A percentile compares a stretch with the other conserved stretches of the same genome.
These are phyloP conservation scores for Pasiphila rectangulata DNA, from an alignment of 2,888 invertebrate genomes.

Conservation along the genomic window DNA sequence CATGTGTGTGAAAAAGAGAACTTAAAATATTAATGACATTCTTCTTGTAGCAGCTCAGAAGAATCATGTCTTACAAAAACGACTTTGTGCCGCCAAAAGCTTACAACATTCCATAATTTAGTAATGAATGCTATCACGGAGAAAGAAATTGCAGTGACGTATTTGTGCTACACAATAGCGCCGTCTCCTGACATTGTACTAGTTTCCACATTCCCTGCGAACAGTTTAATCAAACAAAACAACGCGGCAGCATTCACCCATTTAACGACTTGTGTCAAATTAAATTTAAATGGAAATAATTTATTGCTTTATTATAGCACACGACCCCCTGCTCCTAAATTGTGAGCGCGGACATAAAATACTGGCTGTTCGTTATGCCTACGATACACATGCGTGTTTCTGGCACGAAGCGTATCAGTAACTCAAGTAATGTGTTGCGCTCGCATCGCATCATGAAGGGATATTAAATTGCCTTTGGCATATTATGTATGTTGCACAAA, in stretches of 20 bases:
- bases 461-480: slow-evolving; percentile 4
- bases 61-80: too few species aligned
- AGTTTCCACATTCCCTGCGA: slow-evolving; percentile 49
- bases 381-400: slow-evolving; percentile 24
- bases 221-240: slow-evolving; percentile 70
- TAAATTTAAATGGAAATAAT: slow-evolving; percentile 79
- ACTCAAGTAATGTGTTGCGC: slow-evolving; percentile 19
- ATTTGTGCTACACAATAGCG: slow-evolving; percentile 10
- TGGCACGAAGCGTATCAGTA: slow-evolving; percentile 19
- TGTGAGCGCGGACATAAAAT: slow-evolving; percentile 71
- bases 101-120: slow-evolving; percentile 6
- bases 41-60: too few species aligned
- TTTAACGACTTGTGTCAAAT: slow-evolving; percentile 74
- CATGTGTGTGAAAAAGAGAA: too few species aligned
- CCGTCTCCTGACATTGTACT: slow-evolving; percentile 20
- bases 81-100: slow-evolving; percentile 5
- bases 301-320: slow-evolving; percentile 75
- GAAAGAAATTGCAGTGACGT: slow-evolving; percentile 13
- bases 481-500: not conserved
- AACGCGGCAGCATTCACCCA: slow-evolving; percentile 55
- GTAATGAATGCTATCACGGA: slow-evolving; percentile 6
- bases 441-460: slow-evolving; percentile 12
- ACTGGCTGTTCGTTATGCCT: slow-evolving; percentile 60
- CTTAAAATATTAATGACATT: too few species aligned
- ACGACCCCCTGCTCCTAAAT: slow-evolving; percentile 68